Conservation (phyloP, 2,888 invertebrate species). For the Drosophila neotestacea region DNA sequence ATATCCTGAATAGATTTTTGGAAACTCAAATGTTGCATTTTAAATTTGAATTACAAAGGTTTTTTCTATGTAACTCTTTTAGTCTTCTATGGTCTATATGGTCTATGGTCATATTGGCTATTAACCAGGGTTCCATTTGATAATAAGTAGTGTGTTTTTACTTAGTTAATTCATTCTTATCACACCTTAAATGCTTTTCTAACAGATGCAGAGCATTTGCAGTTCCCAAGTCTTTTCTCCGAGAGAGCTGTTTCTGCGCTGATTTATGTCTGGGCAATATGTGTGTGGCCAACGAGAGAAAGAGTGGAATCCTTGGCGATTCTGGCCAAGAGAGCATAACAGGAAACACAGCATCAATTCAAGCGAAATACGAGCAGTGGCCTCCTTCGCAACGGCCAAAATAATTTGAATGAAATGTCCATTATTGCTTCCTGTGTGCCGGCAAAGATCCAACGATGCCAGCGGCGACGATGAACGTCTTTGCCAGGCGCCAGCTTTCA, state of each 20-base stretch:
- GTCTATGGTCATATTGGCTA: no score
- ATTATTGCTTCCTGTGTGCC: conserved; percentile 82
- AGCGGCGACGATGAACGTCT: conserved; percentile 60
- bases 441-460: conserved; percentile 53
- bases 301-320: conserved; percentile 26
- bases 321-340: conserved; percentile 57
- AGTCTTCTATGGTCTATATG: no score
- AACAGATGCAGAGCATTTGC: conserved; percentile 27
- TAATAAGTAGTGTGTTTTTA: no score
- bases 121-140: no score
- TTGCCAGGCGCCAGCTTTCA: conserved; percentile 69
- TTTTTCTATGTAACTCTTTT: no score
- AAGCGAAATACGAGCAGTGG: conserved; percentile 60
- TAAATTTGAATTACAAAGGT: no score
- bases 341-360: conserved; percentile 77
- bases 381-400: conserved; percentile 57
- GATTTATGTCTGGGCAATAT: conserved; percentile 70
- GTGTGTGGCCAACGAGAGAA: conserved; percentile 42
- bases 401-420: conserved; percentile 85
- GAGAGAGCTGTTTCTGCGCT: conserved; percentile 29
- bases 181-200: not conserved
- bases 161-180: not conserved
- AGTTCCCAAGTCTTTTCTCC: conserved; percentile 10
- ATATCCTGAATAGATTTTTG: no score
- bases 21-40: no score